These are phyloP conservation scores for Caenorhabditis macrosperma DNA, from an alignment of 2,888 invertebrate genomes.

Conservation along the genomic window DNA sequence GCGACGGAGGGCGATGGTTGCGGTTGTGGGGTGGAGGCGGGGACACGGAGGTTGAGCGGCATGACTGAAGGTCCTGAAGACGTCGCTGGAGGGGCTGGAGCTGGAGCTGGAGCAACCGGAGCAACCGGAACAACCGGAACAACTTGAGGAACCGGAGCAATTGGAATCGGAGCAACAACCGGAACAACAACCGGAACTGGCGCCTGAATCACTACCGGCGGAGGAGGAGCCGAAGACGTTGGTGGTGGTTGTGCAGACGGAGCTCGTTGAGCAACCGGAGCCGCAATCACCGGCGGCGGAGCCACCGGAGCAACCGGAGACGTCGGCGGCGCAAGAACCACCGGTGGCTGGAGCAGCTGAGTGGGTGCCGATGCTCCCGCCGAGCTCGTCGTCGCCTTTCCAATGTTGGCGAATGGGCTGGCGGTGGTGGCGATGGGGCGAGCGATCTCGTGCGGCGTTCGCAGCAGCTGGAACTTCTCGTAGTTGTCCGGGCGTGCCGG, in stretches of 20 bases:
- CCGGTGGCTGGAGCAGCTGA: not conserved
- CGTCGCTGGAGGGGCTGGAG: not conserved
- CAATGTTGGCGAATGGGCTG: not conserved
- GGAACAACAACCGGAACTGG: too few relatives aligned
- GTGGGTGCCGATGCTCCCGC: constrained; percentile 5
- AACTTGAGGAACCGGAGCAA: too few relatives aligned
- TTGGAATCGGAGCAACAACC: not conserved
- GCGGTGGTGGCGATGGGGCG: constrained; percentile 23
- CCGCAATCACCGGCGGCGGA: not conserved
- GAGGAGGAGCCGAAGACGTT: too few relatives aligned
- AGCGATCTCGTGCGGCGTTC: not conserved
- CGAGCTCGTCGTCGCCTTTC: not conserved
- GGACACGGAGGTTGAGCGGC: too few relatives aligned
- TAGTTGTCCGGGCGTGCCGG: constrained; percentile 2
- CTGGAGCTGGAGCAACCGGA: not conserved
- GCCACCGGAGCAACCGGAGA: not conserved
- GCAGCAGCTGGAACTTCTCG: constrained; percentile 25
- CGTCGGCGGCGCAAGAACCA: too few relatives aligned
- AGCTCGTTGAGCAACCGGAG: too few relatives aligned
- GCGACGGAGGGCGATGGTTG: constrained; percentile 21
- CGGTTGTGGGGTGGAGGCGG: not conserved
- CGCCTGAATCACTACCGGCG: too few relatives aligned
- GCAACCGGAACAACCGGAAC: too few relatives aligned
- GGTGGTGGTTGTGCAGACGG: too few relatives aligned
- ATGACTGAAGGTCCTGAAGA: too few relatives aligned